Base-by-base conservation (phyloP, 2,113 vertebrate species). In the Gobius niger region DNA sequence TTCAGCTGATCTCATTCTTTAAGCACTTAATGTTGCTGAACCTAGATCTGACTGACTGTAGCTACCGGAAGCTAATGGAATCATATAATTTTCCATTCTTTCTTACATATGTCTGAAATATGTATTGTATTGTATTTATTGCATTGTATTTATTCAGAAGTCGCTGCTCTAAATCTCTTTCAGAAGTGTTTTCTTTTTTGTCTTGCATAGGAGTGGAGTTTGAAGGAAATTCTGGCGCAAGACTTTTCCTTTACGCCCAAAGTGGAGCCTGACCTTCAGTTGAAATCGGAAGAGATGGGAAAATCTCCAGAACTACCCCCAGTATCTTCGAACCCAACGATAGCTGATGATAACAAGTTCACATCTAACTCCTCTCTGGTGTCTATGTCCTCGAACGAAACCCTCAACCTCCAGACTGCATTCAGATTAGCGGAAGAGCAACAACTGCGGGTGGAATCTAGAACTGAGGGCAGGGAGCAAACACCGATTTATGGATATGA, bases 161-260 rank as follows among this genome's bases (percentile, higher is more conserved):
- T 7, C 7, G 15, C 14, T n/a, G 18, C 24, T 24, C 24, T 24
- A 24, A 24, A 24, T 24, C 24, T 34, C 24, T 34, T 34, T 34
- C 1, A 34, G 24, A 34, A 34, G 24, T 56, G 10, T 6, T 40
- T 57, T 7, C 24, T 57, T 40, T 67, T n/a, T 60, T 16, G 19
- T 63, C 44, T 50, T 9, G 13, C 16, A 9, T 75, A 96, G 95
- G 91, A 93, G 63, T 94, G 93, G 93, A 88, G 80, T 68, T 85
- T 69, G 0, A 90, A 93, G 42, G 83, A 76, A 44, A 63, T 95
- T 59, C 91, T 93, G 76, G 75, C 71, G n/a, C 12, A 91, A 94
- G 64, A 92, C 18, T 40, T 44, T 18, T 47, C 15, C 6, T 34
- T 7, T n/a, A 34, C 7, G 47, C 18, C 18, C 13, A 15, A 19